Evolutionary conservation across 2,888 invertebrate genomes (phyloP).

Genomic region (Deladenus siricidicola): DNA sequence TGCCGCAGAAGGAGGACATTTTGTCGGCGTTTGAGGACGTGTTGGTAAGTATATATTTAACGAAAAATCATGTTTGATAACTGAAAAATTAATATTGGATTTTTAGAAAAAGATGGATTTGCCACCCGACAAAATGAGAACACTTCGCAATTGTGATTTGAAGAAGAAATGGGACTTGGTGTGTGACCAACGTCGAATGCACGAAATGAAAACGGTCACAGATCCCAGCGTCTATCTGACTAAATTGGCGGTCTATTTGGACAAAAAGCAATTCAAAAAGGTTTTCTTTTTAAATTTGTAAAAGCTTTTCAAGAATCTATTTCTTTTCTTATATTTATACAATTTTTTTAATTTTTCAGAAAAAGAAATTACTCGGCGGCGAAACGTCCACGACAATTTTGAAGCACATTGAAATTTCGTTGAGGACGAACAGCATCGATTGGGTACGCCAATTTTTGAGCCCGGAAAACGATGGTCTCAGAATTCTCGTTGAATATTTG

Average conservation of each 20-base stretch:
- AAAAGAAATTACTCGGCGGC: conserved; percentile 56
- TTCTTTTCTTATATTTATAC: neutral
- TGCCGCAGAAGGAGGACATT: conserved; percentile 33
- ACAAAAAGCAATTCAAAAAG: conserved; percentile 62
- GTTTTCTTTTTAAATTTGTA: conserved; percentile 6
- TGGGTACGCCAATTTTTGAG: conserved; percentile 98
- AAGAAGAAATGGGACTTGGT: conserved; percentile 99
- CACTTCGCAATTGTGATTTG: conserved; percentile 85
- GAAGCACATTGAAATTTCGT: conserved; percentile 92
- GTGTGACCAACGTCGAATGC: conserved; percentile 82
- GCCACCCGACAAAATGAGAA: conserved; percentile 94
- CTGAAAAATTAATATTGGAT: neutral
- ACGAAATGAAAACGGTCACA: conserved; percentile 91
- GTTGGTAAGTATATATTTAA: conserved; percentile 28
- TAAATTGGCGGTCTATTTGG: conserved; percentile 82
- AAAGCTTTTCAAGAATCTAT: neutral
- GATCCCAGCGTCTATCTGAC: conserved; percentile 91
- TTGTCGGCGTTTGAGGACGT: conserved; percentile 41
- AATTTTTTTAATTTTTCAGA: conserved; percentile 52
- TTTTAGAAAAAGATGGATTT: conserved; percentile 94
- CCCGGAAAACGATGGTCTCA: conserved; percentile 87
- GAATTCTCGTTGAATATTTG: conserved; percentile 92
- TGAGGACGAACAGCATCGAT: conserved; percentile 84
- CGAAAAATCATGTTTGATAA: neutral
- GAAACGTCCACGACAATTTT: conserved; percentile 93